Conservation (phyloP, 2,888 invertebrate genomes). For the Lochmaea crataegi region DNA sequence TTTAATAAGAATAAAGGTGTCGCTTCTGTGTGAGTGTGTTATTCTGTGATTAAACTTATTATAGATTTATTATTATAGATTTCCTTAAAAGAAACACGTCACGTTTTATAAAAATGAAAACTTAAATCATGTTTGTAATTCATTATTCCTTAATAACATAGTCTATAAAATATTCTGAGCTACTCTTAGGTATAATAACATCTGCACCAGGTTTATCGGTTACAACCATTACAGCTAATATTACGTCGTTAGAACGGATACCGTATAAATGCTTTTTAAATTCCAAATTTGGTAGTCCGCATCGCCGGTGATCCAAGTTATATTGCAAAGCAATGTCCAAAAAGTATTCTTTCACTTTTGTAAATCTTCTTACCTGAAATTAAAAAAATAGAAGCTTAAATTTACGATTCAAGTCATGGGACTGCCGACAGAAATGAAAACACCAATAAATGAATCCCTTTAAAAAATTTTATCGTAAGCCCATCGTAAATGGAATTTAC, state of each 20-base stretch:
- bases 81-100: no score
- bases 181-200: constrained; percentile 40
- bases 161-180: constrained; percentile 52
- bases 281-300: constrained; percentile 28
- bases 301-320: constrained; percentile 51
- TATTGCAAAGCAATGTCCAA: constrained; percentile 42
- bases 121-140: background rate
- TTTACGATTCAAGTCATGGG: no score
- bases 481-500: no score
- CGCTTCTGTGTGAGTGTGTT: no score
- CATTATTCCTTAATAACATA: constrained; percentile 39
- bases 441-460: no score
- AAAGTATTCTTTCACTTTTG: constrained; percentile 38
- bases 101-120: background rate
- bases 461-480: no score
- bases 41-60: no score
- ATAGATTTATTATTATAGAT: no score
- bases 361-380: constrained; percentile 49
- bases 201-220: constrained; percentile 36
- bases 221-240: constrained; percentile 49
- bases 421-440: no score
- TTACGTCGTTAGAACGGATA: constrained; percentile 22
- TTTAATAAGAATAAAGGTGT: no score
- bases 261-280: constrained; percentile 30
- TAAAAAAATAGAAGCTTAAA: background rate